A percentile compares a stretch with the other conserved stretches of the same genome.
phyloP scores from a whole-genome alignment of 2,797 vertebrate genomes.

The Acestrorhynchus altus region DNA sequence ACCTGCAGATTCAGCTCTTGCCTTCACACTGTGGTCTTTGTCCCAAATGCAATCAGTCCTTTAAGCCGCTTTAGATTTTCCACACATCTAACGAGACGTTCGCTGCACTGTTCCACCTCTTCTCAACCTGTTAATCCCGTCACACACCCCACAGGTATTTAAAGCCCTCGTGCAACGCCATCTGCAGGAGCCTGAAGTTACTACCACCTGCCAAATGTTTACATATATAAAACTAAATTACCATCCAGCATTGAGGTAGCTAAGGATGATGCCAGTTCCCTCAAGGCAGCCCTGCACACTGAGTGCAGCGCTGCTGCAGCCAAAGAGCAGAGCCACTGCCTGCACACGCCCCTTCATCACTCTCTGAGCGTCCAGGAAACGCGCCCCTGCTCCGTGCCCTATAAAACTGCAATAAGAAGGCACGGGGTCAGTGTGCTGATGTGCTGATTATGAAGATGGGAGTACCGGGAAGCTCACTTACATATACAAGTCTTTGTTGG shows the following conservation, averaged over 20 bases:
- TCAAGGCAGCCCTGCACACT: constrained; percentile 86
- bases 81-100: too few relatives aligned
- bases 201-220: too few relatives aligned
- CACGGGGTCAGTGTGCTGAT: not conserved
- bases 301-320: constrained; percentile 92
- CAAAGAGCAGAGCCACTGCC: constrained; percentile 86
- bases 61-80: too few relatives aligned
- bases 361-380: constrained; percentile 83
- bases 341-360: constrained; percentile 81
- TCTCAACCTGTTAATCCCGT: too few relatives aligned
- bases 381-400: constrained; percentile 89
- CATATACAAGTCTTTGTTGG: constrained; percentile 90
- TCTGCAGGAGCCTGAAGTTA: too few relatives aligned
- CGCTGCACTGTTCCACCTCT: too few relatives aligned
- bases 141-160: too few relatives aligned
- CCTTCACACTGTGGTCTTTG: too few relatives aligned
- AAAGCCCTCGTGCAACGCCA: too few relatives aligned
- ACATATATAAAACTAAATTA: constrained; percentile 69
- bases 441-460: not conserved
- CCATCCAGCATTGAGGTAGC: constrained; percentile 93
- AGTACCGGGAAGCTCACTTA: constrained; percentile 71
- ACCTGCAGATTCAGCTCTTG: too few relatives aligned
- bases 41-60: too few relatives aligned
- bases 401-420: constrained; percentile 78
- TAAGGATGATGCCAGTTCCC: constrained; percentile 87